Evolutionary conservation across 2,888 invertebrate genomes (phyloP).

Genomic region (Carabus problematicus): DNA sequence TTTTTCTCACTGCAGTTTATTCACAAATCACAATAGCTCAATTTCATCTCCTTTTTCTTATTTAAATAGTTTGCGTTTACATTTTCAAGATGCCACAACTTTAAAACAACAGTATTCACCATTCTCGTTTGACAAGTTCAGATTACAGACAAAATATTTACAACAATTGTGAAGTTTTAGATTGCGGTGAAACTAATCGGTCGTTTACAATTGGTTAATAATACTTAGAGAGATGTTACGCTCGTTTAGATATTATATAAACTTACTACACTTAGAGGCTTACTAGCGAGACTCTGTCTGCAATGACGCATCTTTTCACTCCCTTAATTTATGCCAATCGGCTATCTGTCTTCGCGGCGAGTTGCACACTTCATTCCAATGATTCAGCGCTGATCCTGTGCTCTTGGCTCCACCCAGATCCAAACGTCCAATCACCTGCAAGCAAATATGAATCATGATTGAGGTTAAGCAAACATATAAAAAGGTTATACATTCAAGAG

Average conservation of each 20-base stretch:
- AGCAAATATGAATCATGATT: constrained; percentile 30
- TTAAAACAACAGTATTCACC: neutral
- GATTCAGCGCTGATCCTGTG: constrained; percentile 83
- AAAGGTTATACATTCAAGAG: too few relatives aligned
- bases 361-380: constrained; percentile 98
- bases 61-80: too few relatives aligned
- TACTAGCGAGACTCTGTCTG: constrained; percentile 34
- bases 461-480: too few relatives aligned
- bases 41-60: too few relatives aligned
- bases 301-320: constrained; percentile 63
- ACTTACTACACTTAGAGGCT: constrained; percentile 21
- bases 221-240: constrained; percentile 6
- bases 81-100: too few relatives aligned
- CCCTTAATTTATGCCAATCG: constrained; percentile 98
- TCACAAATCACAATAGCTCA: too few relatives aligned
- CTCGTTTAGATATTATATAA: constrained; percentile 1
- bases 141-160: constrained; percentile 9
- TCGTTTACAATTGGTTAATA: neutral
- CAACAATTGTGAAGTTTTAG: too few relatives aligned
- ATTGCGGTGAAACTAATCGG: neutral
- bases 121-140: constrained; percentile 3
- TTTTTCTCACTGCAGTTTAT: too few relatives aligned
- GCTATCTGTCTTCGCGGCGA: constrained; percentile 98
- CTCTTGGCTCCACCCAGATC: constrained; percentile 87
- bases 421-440: constrained; percentile 91